Conservation (phyloP, 2,113 vertebrate species). For the Tenebrosternarchus preto region DNA sequence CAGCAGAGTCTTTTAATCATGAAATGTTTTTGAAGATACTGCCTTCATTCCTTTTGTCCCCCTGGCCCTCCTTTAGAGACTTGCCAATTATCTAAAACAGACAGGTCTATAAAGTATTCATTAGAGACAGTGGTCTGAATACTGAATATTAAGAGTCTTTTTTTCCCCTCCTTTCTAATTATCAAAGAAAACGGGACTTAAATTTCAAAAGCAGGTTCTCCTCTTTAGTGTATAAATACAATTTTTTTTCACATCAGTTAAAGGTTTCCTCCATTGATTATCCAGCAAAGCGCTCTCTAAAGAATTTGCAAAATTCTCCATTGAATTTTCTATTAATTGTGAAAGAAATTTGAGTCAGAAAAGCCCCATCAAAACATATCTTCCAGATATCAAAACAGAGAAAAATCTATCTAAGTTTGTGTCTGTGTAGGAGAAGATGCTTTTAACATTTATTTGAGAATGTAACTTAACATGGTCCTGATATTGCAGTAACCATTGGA, state of each 20-base stretch:
- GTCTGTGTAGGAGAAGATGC: no score
- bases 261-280: slow-evolving; percentile 54
- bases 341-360: slow-evolving; percentile 35
- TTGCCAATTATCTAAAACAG: slow-evolving; percentile 13
- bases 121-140: background rate
- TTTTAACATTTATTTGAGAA: slow-evolving; percentile 46
- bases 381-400: slow-evolving; percentile 47
- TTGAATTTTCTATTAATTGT: slow-evolving; percentile 47
- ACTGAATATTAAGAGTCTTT: slow-evolving; percentile 5
- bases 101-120: slow-evolving; percentile 16
- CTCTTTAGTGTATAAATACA: slow-evolving; percentile 60
- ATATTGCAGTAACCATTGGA: background rate
- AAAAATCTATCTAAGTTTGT: background rate
- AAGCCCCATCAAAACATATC: slow-evolving; percentile 40
- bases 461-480: slow-evolving; percentile 13
- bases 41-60: slow-evolving; percentile 9
- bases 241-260: slow-evolving; percentile 60
- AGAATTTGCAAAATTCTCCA: slow-evolving; percentile 42
- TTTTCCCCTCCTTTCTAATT: background rate
- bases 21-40: slow-evolving; percentile 5
- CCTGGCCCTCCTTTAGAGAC: slow-evolving; percentile 8
- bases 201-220: slow-evolving; percentile 47
- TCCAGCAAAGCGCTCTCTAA: slow-evolving; percentile 42
- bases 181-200: background rate
- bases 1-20: slow-evolving; percentile 13